phyloP scores from a whole-genome alignment of 2,113 vertebrate genomes.

The Cyphomyrus plagiostoma region DNA sequence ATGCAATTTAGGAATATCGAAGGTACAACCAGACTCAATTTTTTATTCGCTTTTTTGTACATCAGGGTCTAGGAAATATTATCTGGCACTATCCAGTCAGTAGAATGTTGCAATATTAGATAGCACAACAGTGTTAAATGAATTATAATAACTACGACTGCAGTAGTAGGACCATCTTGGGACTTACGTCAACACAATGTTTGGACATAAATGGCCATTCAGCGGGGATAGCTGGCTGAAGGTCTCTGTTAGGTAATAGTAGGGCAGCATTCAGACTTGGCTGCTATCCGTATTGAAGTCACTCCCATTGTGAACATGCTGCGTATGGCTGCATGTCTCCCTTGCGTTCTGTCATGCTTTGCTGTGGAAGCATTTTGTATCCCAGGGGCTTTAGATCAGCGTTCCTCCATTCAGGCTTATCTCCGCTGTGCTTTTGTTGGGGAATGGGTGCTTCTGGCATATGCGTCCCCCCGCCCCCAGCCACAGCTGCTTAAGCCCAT shows the following conservation, averaged over 20 bases:
- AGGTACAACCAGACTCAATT: background rate
- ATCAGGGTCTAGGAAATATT: background rate
- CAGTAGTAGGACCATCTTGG: background rate
- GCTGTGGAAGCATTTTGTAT: background rate
- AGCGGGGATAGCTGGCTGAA: background rate
- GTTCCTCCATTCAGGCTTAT: background rate
- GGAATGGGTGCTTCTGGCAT: background rate
- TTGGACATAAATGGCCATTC: background rate
- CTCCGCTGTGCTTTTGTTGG: background rate
- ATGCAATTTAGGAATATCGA: background rate
- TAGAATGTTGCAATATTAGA: background rate
- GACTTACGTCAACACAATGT: background rate
- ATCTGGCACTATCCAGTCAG: background rate
- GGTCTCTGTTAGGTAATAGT: background rate
- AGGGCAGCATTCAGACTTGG: background rate
- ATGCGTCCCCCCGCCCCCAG: background rate
- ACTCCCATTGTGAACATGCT: background rate
- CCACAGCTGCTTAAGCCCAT: background rate
- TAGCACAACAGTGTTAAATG: background rate
- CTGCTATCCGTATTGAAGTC: background rate
- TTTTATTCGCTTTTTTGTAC: background rate
- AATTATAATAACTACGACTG: background rate
- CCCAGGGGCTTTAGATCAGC: background rate
- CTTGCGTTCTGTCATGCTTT: background rate
- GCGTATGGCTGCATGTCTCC: background rate